Conservation (phyloP, 2,888 invertebrate genomes). For the Xiphydria camelus region DNA sequence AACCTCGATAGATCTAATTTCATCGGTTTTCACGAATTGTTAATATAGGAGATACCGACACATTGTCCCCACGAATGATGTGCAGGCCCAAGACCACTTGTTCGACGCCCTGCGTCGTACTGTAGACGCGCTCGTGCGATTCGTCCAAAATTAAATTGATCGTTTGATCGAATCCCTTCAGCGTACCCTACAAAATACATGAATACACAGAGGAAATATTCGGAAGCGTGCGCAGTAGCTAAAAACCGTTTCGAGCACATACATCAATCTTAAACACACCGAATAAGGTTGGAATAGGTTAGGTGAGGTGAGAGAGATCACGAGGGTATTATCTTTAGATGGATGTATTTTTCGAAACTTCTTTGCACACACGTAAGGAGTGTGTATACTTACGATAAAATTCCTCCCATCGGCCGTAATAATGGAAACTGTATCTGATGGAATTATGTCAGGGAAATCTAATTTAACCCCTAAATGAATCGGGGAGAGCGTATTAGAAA, state of each 20-base stretch:
- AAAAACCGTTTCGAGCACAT: neutral
- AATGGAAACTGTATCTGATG: constrained; percentile 82
- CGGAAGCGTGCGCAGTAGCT: constrained; percentile 3
- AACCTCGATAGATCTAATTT: too few species aligned
- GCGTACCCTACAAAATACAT: constrained; percentile 71
- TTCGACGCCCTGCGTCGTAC: constrained; percentile 87
- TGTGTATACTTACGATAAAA: constrained; percentile 74
- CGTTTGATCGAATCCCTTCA: constrained; percentile 99
- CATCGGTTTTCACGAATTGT: too few species aligned
- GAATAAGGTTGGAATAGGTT: neutral
- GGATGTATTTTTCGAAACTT: too few species aligned
- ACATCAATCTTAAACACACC: neutral
- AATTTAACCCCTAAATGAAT: constrained; percentile 17
- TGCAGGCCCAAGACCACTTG: constrained; percentile 96
- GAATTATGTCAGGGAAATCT: constrained; percentile 22
- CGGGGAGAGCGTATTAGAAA: too few species aligned
- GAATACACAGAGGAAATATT: constrained; percentile 14
- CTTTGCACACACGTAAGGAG: too few species aligned
- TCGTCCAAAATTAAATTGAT: constrained; percentile 97
- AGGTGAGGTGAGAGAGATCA: too few species aligned
- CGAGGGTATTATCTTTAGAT: too few species aligned
- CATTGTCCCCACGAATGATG: constrained; percentile 97
- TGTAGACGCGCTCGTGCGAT: constrained; percentile 98
- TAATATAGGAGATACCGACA: constrained; percentile 59
- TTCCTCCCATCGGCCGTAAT: constrained; percentile 96